Evolutionary conservation across 2,113 vertebrate genomes (phyloP), one percentile per base, ranked within the genome.

Genomic region (Sialia sialis): DNA sequence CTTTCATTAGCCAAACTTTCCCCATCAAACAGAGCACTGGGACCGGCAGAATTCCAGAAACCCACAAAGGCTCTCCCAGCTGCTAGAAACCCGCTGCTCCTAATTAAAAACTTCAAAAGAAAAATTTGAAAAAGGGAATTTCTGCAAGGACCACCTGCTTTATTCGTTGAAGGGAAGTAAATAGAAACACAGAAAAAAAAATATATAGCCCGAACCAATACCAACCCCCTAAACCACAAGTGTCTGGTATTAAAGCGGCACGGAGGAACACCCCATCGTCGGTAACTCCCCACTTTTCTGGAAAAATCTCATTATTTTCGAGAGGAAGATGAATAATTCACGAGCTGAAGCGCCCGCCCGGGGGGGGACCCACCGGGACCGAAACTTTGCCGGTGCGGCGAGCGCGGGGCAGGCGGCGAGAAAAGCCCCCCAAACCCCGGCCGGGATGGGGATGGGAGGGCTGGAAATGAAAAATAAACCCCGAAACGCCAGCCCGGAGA

Each of bases 241-340:
- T 13, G 17, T 73, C 55, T 87, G 51, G 4, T 52, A 29, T 51
- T 32, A 14, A 66, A 66, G 26, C 10, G 41, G 43, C 80, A 91
- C 36, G 49, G 90, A 94, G 75, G 25, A 94, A 81, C 49, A 8
- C 16, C 81, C 75, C 44, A 14, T 43, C 48, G 10, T 56, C 72
- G 7, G 38, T 26, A 62, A 73, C 29, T 63, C 96, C 84, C 58
- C 96, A 87, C 87, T 95, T 97, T 97, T 94, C 95, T 96, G 84
- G 93, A 96, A 97, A 95, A 92, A 91, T 96, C 90, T 67, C 82
- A 94, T 90, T 95, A 94, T 62, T 95, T 97, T 87, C 32, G 59
- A 27, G 78, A 82, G 17, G 75, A 82, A 95, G 93, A 90, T 79
- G 88, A 94, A 85, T 62, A 94, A 94, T 36, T 75, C 56, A 81